These are phyloP conservation scores for Magallana ariakensis DNA, from an alignment of 1,140 invertebrate genomes.

Conservation along the genomic window DNA sequence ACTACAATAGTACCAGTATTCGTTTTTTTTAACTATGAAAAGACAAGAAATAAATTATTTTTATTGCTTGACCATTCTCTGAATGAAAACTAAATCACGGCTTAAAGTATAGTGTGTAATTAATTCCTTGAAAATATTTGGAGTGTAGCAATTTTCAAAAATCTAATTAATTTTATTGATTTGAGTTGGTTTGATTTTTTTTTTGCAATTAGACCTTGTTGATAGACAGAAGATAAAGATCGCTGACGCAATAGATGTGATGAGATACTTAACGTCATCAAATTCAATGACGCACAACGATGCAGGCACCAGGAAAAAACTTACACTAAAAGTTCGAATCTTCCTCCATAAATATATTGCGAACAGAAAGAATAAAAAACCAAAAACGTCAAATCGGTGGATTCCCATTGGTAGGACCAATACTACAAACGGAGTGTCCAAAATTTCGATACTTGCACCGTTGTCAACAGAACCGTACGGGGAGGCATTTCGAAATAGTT, in stretches of 20 bases:
- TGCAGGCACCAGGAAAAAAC: not conserved
- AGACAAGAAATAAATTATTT: too few species aligned
- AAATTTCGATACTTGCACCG: not conserved
- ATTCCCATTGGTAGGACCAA: not conserved
- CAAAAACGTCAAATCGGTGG: not conserved
- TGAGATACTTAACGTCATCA: not conserved
- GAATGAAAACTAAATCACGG: too few species aligned
- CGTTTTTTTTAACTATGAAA: too few species aligned
- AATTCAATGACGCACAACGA: not conserved
- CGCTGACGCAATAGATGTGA: not conserved
- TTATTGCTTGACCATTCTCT: too few species aligned
- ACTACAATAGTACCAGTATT: too few species aligned
- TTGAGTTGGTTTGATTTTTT: too few species aligned
- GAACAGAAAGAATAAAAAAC: not conserved
- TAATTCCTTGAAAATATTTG: too few species aligned
- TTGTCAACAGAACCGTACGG: not conserved
- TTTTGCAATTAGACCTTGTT: not conserved
- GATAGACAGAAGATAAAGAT: not conserved
- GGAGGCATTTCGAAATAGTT: not conserved
- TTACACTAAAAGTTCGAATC: not conserved
- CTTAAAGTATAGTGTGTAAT: too few species aligned
- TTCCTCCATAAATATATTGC: not conserved
- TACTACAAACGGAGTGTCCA: not conserved
- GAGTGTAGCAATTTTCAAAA: too few species aligned
- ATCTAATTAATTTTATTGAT: too few species aligned